Percentiles rank a stretch among this genome's conserved stretches.
Conservation (phyloP, 1,140 invertebrate species). For the Orchestia grillus region DNA sequence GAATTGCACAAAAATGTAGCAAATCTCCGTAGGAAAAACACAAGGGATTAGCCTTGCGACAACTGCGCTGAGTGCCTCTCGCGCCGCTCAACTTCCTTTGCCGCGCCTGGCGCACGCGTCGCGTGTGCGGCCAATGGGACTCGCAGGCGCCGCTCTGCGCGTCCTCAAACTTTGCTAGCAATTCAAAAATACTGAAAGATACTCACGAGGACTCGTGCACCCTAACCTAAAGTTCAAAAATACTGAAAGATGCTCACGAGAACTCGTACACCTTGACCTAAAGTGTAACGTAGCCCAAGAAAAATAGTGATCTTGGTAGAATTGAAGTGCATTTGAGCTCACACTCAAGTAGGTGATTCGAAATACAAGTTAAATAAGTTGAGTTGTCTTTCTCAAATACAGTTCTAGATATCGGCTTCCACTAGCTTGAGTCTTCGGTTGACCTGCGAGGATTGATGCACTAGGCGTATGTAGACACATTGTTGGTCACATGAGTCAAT, state of each 20-base stretch:
- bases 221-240: not conserved
- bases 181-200: not conserved
- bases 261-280: not conserved
- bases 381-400: not conserved
- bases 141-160: not conserved
- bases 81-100: not conserved
- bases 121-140: not conserved
- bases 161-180: not conserved
- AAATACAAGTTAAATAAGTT: not conserved
- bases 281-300: no score
- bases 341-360: not conserved
- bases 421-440: not conserved
- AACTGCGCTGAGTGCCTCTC: not conserved
- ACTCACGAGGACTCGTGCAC: not conserved
- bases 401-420: not conserved
- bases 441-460: not conserved
- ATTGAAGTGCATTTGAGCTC: not conserved
- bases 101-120: not conserved
- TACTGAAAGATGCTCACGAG: not conserved
- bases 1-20: slow-evolving; percentile 55
- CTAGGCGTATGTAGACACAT: not conserved
- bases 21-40: slow-evolving; percentile 52
- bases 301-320: not conserved
- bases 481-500: not conserved
- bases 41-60: slow-evolving; percentile 29